These are phyloP conservation scores for Drosophila truncata DNA, from an alignment of 1,140 invertebrate genomes.

Conservation along the genomic window DNA sequence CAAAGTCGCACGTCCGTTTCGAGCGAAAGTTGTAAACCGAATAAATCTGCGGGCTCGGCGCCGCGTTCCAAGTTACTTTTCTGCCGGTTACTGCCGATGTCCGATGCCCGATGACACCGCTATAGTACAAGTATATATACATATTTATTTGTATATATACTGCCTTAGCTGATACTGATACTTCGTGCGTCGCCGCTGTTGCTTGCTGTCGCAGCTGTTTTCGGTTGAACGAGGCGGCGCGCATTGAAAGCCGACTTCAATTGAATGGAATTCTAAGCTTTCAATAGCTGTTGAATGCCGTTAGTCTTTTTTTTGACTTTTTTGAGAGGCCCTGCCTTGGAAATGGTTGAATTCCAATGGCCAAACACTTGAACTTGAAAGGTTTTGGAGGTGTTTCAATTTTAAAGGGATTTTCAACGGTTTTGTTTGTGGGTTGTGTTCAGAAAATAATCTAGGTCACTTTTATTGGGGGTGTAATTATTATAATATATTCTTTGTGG, in stretches of 20 bases:
- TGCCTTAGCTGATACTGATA: slow-evolving; percentile 12
- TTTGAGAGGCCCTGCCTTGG: not conserved
- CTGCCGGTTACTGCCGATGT: slow-evolving; percentile 39
- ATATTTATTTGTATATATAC: slow-evolving; percentile 6
- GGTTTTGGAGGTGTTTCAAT: not conserved
- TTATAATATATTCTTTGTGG: not conserved
- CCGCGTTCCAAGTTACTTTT: slow-evolving; percentile 60
- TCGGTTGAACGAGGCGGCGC: slow-evolving; percentile 58
- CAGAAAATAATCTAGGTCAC: slow-evolving; percentile 6
- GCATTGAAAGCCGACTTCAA: slow-evolving; percentile 50
- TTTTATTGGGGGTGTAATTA: not conserved
- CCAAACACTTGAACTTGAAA: slow-evolving; percentile 60
- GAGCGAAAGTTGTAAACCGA: slow-evolving; percentile 75
- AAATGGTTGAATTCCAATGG: slow-evolving; percentile 36
- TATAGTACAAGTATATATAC: slow-evolving; percentile 7
- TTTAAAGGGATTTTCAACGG: not conserved
- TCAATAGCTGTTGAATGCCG: slow-evolving; percentile 76
- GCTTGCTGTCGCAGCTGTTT: slow-evolving; percentile 56
- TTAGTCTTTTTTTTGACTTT: not conserved
- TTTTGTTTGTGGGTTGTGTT: slow-evolving; percentile 10
- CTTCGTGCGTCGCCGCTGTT: slow-evolving; percentile 28
- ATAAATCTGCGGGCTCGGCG: slow-evolving; percentile 70
- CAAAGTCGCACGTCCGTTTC: slow-evolving; percentile 69
- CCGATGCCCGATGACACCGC: slow-evolving; percentile 21
- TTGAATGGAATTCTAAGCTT: slow-evolving; percentile 48